Evolutionary conservation across 2,888 invertebrate species (phyloP).

Genomic region (Spilosoma lubricipeda): DNA sequence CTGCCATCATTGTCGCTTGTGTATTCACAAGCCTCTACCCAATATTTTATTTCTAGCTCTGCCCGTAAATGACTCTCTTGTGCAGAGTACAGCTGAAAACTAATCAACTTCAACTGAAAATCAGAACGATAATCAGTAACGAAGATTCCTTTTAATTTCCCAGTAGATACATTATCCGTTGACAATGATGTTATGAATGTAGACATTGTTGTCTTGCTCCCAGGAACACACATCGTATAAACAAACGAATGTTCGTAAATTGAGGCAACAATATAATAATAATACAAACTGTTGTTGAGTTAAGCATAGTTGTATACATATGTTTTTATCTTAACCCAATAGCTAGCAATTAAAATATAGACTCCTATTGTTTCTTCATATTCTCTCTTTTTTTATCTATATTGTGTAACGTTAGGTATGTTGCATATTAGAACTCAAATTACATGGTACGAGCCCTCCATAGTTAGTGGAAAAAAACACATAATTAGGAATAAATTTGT

Average conservation of each 20-base stretch:
- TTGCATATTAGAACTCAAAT: neutral
- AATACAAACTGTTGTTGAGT: neutral
- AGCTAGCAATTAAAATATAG: no score
- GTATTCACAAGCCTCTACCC: neutral
- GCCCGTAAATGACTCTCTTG: neutral
- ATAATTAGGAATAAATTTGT: no score
- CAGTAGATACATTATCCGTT: conserved; percentile 7
- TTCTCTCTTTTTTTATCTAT: no score
- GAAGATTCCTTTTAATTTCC: conserved; percentile 10
- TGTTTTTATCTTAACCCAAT: neutral
- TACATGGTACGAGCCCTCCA: no score
- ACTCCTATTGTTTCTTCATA: no score
- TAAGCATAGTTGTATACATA: neutral
- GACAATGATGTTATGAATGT: conserved; percentile 22
- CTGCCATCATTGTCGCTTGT: neutral
- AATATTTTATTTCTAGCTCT: neutral
- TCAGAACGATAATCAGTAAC: neutral
- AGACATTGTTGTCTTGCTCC: conserved; percentile 1
- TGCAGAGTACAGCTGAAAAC: neutral
- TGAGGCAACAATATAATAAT: neutral
- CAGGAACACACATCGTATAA: neutral
- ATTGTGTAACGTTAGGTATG: no score
- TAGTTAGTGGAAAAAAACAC: no score
- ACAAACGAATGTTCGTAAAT: conserved; percentile 5
- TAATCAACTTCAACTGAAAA: neutral